Evolutionary conservation across 2,797 vertebrate species (phyloP).

Genomic region (Ctenosaura bakeri): DNA sequence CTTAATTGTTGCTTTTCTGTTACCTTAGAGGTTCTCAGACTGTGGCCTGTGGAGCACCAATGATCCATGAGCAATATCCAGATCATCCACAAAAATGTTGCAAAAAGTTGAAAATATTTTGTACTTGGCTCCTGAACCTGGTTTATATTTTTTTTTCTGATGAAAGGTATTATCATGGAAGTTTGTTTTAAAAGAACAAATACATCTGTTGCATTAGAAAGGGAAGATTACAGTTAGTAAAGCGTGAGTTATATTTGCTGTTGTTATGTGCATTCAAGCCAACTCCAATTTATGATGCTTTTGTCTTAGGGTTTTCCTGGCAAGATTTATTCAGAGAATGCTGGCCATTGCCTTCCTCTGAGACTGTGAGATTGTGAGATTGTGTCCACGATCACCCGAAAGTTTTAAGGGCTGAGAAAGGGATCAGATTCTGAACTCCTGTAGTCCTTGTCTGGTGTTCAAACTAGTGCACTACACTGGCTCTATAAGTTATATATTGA

Average conservation of each 20-base stretch:
- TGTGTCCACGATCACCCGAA: too few relatives aligned
- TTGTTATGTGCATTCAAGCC: too few relatives aligned
- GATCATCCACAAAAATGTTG: neutral
- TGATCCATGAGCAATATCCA: neutral
- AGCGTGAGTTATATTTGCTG: neutral
- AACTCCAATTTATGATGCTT: too few relatives aligned
- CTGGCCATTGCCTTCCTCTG: too few relatives aligned
- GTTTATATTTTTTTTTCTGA: neutral
- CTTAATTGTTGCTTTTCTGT: conserved; percentile 9
- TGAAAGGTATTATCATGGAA: neutral
- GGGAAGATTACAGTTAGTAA: neutral
- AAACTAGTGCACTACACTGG: too few relatives aligned
- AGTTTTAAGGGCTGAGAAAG: neutral
- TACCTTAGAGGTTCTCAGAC: neutral
- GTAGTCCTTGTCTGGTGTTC: too few relatives aligned
- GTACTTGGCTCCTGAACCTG: neutral
- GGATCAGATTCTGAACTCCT: neutral
- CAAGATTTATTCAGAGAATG: too few relatives aligned
- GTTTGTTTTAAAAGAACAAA: too few relatives aligned
- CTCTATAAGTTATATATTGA: neutral
- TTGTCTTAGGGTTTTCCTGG: too few relatives aligned
- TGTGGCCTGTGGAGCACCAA: neutral
- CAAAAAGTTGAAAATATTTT: neutral
- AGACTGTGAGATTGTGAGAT: too few relatives aligned
- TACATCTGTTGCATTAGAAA: neutral